Evolutionary conservation across 2,797 vertebrate genomes (phyloP).

Genomic region (Triplophysa bombifrons): DNA sequence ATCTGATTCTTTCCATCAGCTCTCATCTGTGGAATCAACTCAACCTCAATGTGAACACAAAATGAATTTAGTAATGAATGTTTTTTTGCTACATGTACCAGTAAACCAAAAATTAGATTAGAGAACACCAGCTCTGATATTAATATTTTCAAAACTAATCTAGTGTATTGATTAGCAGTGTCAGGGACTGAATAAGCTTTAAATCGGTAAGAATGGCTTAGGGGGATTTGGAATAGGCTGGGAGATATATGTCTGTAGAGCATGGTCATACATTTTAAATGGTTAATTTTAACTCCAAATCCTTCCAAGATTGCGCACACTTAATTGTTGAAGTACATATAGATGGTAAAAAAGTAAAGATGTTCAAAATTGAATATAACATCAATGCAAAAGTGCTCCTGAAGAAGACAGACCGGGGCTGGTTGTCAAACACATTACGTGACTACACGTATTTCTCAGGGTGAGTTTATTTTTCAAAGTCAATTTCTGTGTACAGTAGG

Average conservation of each 20-base stretch:
- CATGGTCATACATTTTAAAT: constrained; percentile 35
- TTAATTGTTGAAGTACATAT: constrained; percentile 13
- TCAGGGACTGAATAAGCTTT: constrained; percentile 17
- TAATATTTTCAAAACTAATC: constrained; percentile 24
- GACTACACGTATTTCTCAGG: neutral
- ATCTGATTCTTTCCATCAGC: constrained; percentile 48
- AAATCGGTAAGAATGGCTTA: constrained; percentile 9
- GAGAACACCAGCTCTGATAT: neutral
- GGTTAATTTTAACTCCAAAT: constrained; percentile 35
- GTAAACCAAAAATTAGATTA: neutral
- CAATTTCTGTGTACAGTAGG: neutral
- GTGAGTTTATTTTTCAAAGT: neutral
- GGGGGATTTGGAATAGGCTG: neutral
- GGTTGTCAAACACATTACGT: neutral
- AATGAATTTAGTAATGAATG: neutral
- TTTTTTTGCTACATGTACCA: neutral
- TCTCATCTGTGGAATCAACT: neutral
- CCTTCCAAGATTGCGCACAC: constrained; percentile 10
- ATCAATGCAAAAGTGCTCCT: neutral
- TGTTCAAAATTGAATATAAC: neutral
- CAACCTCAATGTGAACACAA: neutral
- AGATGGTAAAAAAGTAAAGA: neutral
- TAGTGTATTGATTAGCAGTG: constrained; percentile 30
- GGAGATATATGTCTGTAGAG: neutral
- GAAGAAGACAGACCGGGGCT: neutral